A percentile compares a stretch with the other conserved stretches of the same genome.
Evolutionary conservation across 2,888 invertebrate genomes (phyloP).

Genomic region (Lysandra bellargus): DNA sequence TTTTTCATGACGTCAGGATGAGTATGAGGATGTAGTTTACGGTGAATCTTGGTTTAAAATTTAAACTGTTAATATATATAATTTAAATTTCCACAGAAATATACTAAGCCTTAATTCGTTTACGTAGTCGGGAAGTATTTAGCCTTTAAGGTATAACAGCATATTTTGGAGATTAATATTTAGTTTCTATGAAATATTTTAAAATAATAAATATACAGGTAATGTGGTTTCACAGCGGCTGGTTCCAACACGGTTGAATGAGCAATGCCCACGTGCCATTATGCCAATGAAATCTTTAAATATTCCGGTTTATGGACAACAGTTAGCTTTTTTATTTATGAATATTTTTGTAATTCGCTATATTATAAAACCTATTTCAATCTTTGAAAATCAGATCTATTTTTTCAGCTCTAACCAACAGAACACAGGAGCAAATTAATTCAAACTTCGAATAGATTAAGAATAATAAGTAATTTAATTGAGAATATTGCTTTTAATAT

Average conservation of each 20-base stretch:
- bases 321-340: neutral
- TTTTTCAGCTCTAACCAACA: too few relatives aligned
- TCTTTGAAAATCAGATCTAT: too few relatives aligned
- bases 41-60: neutral
- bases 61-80: neutral
- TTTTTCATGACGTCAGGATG: neutral
- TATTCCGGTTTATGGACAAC: neutral
- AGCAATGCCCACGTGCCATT: neutral
- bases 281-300: neutral
- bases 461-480: neutral
- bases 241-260: neutral
- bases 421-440: neutral
- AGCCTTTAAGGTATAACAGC: neutral
- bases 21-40: too few relatives aligned
- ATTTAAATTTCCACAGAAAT: neutral
- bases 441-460: neutral
- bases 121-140: neutral
- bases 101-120: neutral
- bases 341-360: too few relatives aligned
- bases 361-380: too few relatives aligned
- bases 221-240: neutral
- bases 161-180: neutral
- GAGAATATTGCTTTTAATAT: neutral
- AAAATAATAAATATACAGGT: neutral
- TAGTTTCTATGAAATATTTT: neutral